Conservation (phyloP, 2,888 invertebrate genomes). For the Monochamus alternatus region DNA sequence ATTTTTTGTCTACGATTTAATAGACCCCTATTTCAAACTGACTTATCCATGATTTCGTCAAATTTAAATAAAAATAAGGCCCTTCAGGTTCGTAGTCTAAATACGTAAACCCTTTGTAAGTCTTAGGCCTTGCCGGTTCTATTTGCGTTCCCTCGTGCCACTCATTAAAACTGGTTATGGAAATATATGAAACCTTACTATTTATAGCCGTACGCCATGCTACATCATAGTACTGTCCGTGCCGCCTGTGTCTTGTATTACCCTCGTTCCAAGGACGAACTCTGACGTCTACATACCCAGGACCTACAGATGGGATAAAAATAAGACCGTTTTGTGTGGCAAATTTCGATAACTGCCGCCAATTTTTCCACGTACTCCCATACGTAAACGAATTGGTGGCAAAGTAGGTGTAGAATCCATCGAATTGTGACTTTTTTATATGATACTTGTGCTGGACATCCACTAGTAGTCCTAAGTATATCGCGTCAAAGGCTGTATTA, state of each 20-base stretch:
- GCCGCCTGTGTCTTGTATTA: constrained; percentile 72
- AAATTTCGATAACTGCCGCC: constrained; percentile 71
- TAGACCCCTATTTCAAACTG: constrained; percentile 66
- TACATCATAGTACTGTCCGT: constrained; percentile 78
- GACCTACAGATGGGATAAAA: constrained; percentile 81
- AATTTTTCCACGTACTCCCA: constrained; percentile 76
- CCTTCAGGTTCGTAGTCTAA: constrained; percentile 77
- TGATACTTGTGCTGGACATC: constrained; percentile 73
- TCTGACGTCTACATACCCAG: constrained; percentile 80
- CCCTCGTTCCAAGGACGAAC: constrained; percentile 75
- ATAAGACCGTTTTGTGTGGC: constrained; percentile 75
- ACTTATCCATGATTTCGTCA: constrained; percentile 77
- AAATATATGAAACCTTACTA: constrained; percentile 74
- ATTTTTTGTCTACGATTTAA: constrained; percentile 2
- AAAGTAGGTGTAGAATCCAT: constrained; percentile 79
- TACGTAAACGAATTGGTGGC: constrained; percentile 76
- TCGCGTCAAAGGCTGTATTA: constrained; percentile 73
- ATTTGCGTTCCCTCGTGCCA: constrained; percentile 86
- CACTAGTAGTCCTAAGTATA: constrained; percentile 75
- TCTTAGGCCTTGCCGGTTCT: constrained; percentile 76
- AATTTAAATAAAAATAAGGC: constrained; percentile 76
- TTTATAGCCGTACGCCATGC: constrained; percentile 77
- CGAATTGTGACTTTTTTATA: constrained; percentile 72
- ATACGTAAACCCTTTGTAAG: constrained; percentile 69
- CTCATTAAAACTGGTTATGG: constrained; percentile 82